Conservation (phyloP, 2,888 invertebrate genomes). For the Melinopterus prodromus region DNA sequence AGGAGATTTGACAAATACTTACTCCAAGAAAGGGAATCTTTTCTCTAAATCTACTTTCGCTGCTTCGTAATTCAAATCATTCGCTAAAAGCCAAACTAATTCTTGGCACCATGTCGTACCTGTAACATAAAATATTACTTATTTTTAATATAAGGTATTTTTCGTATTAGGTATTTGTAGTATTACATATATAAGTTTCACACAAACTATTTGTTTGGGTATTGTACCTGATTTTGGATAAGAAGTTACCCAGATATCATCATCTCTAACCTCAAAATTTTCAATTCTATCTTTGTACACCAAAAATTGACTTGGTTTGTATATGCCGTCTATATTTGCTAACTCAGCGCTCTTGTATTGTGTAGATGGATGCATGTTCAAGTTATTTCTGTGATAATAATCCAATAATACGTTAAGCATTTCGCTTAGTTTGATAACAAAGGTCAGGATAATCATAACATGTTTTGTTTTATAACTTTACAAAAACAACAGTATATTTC, state of each 20-base stretch:
- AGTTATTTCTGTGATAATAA: too few relatives aligned
- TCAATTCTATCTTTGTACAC: constrained; percentile 31
- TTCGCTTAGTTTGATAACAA: too few relatives aligned
- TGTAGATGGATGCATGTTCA: background rate
- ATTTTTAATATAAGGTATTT: background rate
- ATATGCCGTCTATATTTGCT: constrained; percentile 19
- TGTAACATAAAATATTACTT: constrained; percentile 48
- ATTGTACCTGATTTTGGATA: constrained; percentile 39
- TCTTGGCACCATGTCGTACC: constrained; percentile 80
- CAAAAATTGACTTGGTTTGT: constrained; percentile 23
- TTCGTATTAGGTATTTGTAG: background rate
- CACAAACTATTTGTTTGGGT: too few relatives aligned
- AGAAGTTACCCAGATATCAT: constrained; percentile 37
- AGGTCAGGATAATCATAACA: too few relatives aligned
- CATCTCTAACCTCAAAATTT: constrained; percentile 38
- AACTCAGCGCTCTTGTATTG: background rate
- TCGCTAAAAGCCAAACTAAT: constrained; percentile 71
- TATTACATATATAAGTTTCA: too few relatives aligned
- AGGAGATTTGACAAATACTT: constrained; percentile 45
- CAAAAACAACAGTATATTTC: too few relatives aligned
- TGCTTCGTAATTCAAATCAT: constrained; percentile 65
- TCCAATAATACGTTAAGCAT: too few relatives aligned
- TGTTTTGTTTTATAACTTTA: too few relatives aligned
- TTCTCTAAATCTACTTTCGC: constrained; percentile 64
- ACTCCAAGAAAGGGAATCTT: constrained; percentile 78